Percentiles rank a stretch among this genome's conserved stretches.
These are phyloP conservation scores for Latrodectus geometricus DNA, from an alignment of 1,140 invertebrate species.

Conservation along the genomic window DNA sequence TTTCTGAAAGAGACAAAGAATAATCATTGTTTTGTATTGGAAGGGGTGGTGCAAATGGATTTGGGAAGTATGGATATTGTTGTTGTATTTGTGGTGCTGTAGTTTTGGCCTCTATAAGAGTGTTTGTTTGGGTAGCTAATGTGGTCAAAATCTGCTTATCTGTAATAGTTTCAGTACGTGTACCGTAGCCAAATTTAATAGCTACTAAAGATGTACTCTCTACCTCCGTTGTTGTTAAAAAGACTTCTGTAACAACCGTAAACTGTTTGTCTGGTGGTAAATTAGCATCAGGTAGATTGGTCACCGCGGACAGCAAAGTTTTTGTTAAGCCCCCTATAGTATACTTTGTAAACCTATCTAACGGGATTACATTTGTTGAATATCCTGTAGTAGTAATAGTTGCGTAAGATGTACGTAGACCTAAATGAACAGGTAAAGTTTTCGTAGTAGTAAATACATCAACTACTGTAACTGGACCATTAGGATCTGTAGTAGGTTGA, in stretches of 20 bases:
- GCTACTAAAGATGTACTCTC: slow-evolving; percentile 64
- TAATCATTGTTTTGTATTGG: slow-evolving; percentile 63
- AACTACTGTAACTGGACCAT: slow-evolving; percentile 62
- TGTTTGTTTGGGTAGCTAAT: slow-evolving; percentile 60
- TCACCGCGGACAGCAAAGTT: slow-evolving; percentile 59
- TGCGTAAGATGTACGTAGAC: slow-evolving; percentile 65
- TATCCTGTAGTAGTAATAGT: slow-evolving; percentile 66
- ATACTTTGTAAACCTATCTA: slow-evolving; percentile 62
- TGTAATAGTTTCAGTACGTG: slow-evolving; percentile 64
- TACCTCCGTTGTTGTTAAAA: slow-evolving; percentile 63
- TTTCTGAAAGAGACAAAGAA: slow-evolving; percentile 53
- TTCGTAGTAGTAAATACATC: slow-evolving; percentile 65
- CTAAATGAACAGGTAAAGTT: slow-evolving; percentile 65
- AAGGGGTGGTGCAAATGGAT: slow-evolving; percentile 70
- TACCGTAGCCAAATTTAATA: slow-evolving; percentile 65
- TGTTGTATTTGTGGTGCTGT: slow-evolving; percentile 12
- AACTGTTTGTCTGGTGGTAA: slow-evolving; percentile 47
- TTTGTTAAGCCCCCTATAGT: slow-evolving; percentile 59
- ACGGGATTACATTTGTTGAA: slow-evolving; percentile 60
- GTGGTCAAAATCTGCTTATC: slow-evolving; percentile 63
- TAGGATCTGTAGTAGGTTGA: not conserved
- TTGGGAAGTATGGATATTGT: slow-evolving; percentile 67
- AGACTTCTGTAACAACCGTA: slow-evolving; percentile 64
- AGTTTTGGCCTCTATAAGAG: slow-evolving; percentile 52
- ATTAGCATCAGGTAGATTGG: slow-evolving; percentile 43